Percentiles rank a stretch among this genome's conserved stretches.
Evolutionary conservation across 2,113 vertebrate species (phyloP).

Genomic region (Cyphomyrus plagiostoma): DNA sequence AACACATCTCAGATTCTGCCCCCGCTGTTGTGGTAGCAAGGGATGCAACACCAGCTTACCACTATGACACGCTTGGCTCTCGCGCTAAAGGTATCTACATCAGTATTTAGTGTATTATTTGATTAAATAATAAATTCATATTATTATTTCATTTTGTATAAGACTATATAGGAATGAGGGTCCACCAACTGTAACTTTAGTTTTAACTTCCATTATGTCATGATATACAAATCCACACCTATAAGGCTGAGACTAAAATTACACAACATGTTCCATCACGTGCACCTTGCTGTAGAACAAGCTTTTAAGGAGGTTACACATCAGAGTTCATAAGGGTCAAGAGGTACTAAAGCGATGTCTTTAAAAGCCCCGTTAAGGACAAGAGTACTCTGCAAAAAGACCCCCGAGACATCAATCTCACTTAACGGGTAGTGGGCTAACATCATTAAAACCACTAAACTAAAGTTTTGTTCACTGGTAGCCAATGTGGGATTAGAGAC

Average conservation of each 20-base stretch:
- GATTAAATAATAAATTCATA: neutral
- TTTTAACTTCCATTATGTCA: neutral
- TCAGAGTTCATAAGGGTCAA: constrained; percentile 37
- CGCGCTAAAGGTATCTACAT: neutral
- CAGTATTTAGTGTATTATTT: neutral
- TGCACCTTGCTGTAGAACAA: neutral
- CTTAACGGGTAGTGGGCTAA: constrained; percentile 5
- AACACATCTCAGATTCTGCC: neutral
- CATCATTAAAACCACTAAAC: neutral
- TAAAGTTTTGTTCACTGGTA: constrained; percentile 27
- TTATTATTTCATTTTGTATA: neutral
- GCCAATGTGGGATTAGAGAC: neutral
- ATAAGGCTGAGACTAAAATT: neutral
- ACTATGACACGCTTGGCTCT: neutral
- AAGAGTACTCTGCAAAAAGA: constrained; percentile 26
- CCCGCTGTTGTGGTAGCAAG: neutral
- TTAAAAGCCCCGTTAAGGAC: constrained; percentile 37
- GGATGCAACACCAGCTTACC: neutral
- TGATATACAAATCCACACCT: neutral
- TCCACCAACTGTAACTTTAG: neutral
- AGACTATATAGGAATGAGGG: neutral
- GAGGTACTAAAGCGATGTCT: constrained; percentile 28
- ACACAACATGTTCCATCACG: neutral
- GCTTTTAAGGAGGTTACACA: neutral
- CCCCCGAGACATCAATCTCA: constrained; percentile 30